A percentile compares a stretch with the other conserved stretches of the same genome.
phyloP scores from a whole-genome alignment of 2,888 invertebrate species.

The Allophyes oxyacanthae region DNA sequence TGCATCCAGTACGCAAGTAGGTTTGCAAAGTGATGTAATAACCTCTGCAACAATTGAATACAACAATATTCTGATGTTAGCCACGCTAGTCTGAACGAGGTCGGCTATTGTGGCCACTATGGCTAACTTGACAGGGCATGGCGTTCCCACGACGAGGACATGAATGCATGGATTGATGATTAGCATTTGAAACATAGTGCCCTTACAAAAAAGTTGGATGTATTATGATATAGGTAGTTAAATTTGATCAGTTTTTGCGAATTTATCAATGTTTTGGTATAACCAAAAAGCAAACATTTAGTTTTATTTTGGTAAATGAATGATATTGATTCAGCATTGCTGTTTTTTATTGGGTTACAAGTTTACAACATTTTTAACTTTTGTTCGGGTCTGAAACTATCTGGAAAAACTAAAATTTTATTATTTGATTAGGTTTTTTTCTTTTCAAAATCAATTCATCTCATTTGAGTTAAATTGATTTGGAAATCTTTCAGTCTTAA shows the following conservation, averaged over 20 bases:
- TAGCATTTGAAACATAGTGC: slow-evolving; percentile 45
- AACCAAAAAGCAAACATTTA: too few species aligned
- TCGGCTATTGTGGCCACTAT: slow-evolving; percentile 68
- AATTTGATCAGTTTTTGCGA: slow-evolving; percentile 7
- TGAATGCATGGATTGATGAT: slow-evolving; percentile 45
- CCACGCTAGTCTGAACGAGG: slow-evolving; percentile 62
- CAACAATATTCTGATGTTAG: slow-evolving; percentile 52
- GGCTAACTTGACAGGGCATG: slow-evolving; percentile 59
- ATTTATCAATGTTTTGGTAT: too few species aligned
- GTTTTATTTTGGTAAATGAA: too few species aligned
- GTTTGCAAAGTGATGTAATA: slow-evolving; percentile 24
- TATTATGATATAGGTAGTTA: slow-evolving; percentile 19
- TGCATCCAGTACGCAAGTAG: slow-evolving; percentile 6
- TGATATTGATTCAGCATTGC: too few species aligned
- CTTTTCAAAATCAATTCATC: too few species aligned
- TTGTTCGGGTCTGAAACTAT: too few species aligned
- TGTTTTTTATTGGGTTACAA: too few species aligned
- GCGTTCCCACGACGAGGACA: slow-evolving; percentile 66
- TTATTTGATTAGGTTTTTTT: background rate
- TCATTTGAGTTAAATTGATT: too few species aligned
- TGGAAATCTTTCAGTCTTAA: too few species aligned
- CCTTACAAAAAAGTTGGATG: slow-evolving; percentile 17
- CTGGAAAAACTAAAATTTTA: too few species aligned
- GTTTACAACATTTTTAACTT: too few species aligned
- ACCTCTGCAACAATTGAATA: slow-evolving; percentile 30